These are phyloP conservation scores for Apamea anceps DNA, from an alignment of 2,888 invertebrate species.

Conservation along the genomic window DNA sequence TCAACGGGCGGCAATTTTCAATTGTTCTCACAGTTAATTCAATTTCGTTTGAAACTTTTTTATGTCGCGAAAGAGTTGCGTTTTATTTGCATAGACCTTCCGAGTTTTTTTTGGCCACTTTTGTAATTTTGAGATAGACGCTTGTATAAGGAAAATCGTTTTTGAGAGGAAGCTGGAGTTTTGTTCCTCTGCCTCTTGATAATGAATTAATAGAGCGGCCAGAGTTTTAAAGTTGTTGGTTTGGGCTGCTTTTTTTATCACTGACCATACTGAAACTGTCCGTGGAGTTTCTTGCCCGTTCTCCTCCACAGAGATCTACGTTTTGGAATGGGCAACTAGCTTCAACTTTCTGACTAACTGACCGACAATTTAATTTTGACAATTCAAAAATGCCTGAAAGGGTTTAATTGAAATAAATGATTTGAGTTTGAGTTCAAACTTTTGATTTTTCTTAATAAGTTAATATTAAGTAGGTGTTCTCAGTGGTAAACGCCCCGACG, in stretches of 20 bases:
- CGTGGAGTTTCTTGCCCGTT: no score
- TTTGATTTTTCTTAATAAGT: background rate
- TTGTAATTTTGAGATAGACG: constrained; percentile 32
- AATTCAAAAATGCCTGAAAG: no score
- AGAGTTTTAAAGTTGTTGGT: background rate
- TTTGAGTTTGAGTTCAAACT: no score
- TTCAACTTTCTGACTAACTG: no score
- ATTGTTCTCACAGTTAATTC: constrained; percentile 71
- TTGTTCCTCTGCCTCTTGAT: background rate
- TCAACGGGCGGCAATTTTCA: constrained; percentile 61
- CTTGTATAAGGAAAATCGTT: constrained; percentile 9
- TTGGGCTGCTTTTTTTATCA: background rate
- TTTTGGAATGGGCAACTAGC: no score
- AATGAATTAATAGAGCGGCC: background rate
- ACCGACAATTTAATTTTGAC: no score
- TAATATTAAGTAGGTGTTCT: background rate
- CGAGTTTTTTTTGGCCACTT: constrained; percentile 13
- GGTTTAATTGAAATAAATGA: no score
- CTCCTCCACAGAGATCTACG: no score
- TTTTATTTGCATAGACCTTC: constrained; percentile 50
- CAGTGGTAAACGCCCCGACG: no score
- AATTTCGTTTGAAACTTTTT: constrained; percentile 70
- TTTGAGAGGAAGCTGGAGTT: background rate
- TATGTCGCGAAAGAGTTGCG: constrained; percentile 48
- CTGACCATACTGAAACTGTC: background rate